A percentile compares a stretch with the other conserved stretches of the same genome.
Conservation (phyloP, 2,888 invertebrate species). For the Oxystoma pomonae region DNA sequence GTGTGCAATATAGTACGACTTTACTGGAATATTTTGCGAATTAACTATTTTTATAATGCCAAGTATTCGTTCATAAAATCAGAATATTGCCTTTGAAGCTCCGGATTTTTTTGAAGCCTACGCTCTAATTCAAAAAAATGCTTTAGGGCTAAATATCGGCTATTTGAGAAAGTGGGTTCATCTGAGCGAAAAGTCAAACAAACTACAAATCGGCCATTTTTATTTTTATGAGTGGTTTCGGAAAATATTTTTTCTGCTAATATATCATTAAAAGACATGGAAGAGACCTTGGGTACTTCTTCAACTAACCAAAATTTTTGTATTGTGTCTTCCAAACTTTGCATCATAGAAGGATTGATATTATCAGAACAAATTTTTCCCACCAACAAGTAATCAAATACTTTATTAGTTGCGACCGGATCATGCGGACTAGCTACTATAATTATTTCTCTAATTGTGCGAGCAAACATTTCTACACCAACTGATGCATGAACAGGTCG, state of each 20-base stretch:
- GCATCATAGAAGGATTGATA: neutral
- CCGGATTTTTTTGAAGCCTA: no score
- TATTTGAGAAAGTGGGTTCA: no score
- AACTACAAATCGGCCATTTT: neutral
- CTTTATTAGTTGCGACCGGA: neutral
- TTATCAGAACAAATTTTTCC: neutral
- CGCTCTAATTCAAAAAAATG: no score
- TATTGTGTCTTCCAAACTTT: neutral
- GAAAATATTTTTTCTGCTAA: neutral
- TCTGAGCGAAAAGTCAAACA: neutral
- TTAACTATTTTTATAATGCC: constrained; percentile 1
- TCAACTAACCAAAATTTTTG: neutral
- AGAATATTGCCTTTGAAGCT: no score
- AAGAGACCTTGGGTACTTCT: neutral
- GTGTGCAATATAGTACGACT: constrained; percentile 1
- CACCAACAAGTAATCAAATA: neutral
- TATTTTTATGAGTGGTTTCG: neutral
- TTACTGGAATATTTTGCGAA: neutral
- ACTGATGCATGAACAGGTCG: neutral
- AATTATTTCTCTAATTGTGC: neutral
- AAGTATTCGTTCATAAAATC: constrained; percentile 10
- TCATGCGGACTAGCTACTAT: neutral
- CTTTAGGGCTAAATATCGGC: constrained; percentile 2
- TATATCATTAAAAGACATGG: neutral
- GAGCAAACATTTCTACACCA: neutral